Evolutionary conservation across 1,140 invertebrate species (phyloP).

Genomic region (Nymphalis io): DNA sequence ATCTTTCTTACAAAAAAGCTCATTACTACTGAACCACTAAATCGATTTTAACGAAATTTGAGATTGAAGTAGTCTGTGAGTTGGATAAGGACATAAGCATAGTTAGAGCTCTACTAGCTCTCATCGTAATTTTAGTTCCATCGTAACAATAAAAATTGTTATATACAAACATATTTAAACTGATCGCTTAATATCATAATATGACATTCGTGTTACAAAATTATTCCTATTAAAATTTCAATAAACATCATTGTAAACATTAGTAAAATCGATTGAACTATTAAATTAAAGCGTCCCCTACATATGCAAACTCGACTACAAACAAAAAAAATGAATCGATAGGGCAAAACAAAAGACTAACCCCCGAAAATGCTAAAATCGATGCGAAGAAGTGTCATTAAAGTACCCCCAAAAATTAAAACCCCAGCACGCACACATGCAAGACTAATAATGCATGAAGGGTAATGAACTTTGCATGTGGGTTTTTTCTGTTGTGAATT

Average conservation of each 20-base stretch:
- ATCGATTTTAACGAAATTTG: no score
- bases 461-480: slow-evolving; percentile 65
- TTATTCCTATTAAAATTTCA: background rate
- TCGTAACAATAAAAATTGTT: no score
- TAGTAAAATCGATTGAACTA: slow-evolving; percentile 35
- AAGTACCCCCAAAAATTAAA: slow-evolving; percentile 80
- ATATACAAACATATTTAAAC: no score
- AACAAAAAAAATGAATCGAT: slow-evolving; percentile 73
- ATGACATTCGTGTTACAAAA: background rate
- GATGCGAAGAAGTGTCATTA: slow-evolving; percentile 78
- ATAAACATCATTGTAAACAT: background rate
- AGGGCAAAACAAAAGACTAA: slow-evolving; percentile 76
- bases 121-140: no score
- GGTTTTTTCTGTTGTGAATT: slow-evolving; percentile 37
- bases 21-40: no score
- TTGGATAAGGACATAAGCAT: no score
- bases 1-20: no score
- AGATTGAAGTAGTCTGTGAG: no score
- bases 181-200: no score
- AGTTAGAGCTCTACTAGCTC: no score
- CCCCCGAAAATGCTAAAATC: slow-evolving; percentile 77
- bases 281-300: slow-evolving; percentile 36
- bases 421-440: slow-evolving; percentile 61
- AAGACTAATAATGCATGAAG: slow-evolving; percentile 52
- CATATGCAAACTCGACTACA: slow-evolving; percentile 47